Percentiles rank a stretch among this genome's conserved stretches.
These are phyloP conservation scores for Portunus trituberculatus DNA, from an alignment of 1,140 invertebrate genomes.

Conservation along the genomic window DNA sequence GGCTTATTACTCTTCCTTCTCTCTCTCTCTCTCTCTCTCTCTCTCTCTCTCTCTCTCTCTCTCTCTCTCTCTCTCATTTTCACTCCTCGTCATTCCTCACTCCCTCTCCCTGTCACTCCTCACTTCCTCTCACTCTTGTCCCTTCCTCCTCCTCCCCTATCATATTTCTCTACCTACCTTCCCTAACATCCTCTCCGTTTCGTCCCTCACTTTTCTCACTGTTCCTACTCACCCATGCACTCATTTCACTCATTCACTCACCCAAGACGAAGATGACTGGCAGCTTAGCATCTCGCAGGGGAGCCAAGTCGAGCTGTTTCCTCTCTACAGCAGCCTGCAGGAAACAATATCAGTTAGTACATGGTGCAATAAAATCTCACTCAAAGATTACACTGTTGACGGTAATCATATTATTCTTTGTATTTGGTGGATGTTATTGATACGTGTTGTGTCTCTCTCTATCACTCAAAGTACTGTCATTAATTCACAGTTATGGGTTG, in stretches of 20 bases:
- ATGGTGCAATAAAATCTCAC: not conserved
- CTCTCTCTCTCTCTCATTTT: not conserved
- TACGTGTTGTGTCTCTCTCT: no score
- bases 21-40: no score
- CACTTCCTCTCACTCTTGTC: no score
- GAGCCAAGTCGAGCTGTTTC: constrained; percentile 72
- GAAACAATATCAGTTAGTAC: not conserved
- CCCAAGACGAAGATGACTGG: constrained; percentile 81
- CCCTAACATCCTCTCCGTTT: not conserved
- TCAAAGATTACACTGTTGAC: no score
- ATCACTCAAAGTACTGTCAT: no score
- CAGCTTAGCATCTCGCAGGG: constrained; percentile 80
- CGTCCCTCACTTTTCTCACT: not conserved
- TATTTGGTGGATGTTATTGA: not conserved
- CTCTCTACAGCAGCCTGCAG: constrained; percentile 65
- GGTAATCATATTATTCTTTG: not conserved
- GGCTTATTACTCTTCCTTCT: no score
- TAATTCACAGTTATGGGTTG: no score
- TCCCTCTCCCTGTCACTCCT: not conserved
- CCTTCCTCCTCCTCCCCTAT: no score
- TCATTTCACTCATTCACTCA: constrained; percentile 62
- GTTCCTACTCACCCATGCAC: not conserved
- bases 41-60: no score
- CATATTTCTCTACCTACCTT: not conserved
- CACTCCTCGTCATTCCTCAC: not conserved